Conservation (phyloP, 1,140 invertebrate species). For the Nephila pilipes region DNA sequence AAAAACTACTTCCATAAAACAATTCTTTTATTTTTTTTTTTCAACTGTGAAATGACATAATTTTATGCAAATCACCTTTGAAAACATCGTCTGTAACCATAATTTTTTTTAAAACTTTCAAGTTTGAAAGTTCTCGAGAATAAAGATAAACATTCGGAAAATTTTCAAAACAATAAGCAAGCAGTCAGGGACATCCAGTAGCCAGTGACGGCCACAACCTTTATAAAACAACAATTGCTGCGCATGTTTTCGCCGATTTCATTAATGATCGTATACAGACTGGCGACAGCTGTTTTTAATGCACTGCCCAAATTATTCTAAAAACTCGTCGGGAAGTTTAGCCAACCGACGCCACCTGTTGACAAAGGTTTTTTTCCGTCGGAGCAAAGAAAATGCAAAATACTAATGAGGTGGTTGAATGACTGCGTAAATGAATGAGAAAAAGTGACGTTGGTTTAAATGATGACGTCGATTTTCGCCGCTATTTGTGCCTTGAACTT, state of each 20-base stretch:
- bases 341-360: background rate
- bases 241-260: background rate
- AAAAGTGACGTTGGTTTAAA: constrained; percentile 4
- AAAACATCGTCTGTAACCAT: too few relatives aligned
- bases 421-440: background rate
- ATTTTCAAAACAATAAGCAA: background rate
- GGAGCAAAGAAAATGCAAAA: background rate
- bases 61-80: too few relatives aligned
- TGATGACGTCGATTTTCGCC: constrained; percentile 5
- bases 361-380: background rate
- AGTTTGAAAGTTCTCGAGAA: too few relatives aligned
- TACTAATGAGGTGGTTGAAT: background rate
- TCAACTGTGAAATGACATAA: too few relatives aligned
- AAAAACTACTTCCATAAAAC: too few relatives aligned
- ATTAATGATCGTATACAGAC: background rate
- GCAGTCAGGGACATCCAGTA: background rate
- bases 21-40: too few relatives aligned
- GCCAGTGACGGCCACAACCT: background rate
- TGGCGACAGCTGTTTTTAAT: constrained; percentile 25
- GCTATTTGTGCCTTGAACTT: constrained; percentile 2
- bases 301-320: background rate
- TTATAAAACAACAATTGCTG: background rate
- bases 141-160: background rate
- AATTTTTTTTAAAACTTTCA: too few relatives aligned
- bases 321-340: background rate